Evolutionary conservation across 2,797 vertebrate genomes (phyloP).

Genomic region (Dermochelys coriacea): DNA sequence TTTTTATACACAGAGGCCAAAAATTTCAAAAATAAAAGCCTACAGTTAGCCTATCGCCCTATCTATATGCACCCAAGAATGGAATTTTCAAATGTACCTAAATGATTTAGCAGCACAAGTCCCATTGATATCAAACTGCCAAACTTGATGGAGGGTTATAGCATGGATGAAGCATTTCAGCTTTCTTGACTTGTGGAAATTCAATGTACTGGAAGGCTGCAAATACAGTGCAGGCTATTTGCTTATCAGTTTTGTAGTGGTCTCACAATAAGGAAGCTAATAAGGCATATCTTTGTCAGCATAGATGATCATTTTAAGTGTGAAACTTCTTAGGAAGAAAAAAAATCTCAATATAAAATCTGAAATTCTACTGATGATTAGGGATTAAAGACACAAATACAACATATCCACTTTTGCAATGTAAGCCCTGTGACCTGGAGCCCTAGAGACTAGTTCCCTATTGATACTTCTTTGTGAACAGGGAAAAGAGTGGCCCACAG

Average conservation of each 20-base stretch:
- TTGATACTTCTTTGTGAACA: not conserved
- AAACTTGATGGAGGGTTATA: accelerated
- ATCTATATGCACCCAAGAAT: not conserved
- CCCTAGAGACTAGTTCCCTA: not conserved
- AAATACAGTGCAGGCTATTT: not conserved
- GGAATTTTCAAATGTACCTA: not conserved
- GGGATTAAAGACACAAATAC: not conserved
- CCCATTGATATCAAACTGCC: not conserved
- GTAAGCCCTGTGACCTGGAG: not conserved
- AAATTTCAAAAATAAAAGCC: not conserved
- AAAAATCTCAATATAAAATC: not conserved
- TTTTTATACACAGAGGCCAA: not conserved
- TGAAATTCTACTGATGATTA: slow-evolving; percentile 16
- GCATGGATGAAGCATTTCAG: not conserved
- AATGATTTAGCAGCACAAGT: not conserved
- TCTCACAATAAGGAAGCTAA: not conserved
- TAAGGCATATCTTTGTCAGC: not conserved
- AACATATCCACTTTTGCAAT: slow-evolving; percentile 18
- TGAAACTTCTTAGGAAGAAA: not conserved
- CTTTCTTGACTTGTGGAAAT: not conserved
- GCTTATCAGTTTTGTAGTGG: not conserved
- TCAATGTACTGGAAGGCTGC: accelerated
- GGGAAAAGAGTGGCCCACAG: not conserved
- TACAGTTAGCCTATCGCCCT: not conserved
- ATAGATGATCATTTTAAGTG: not conserved